These are phyloP conservation scores for Lineus longissimus DNA, from an alignment of 1,140 invertebrate species.

Conservation along the genomic window DNA sequence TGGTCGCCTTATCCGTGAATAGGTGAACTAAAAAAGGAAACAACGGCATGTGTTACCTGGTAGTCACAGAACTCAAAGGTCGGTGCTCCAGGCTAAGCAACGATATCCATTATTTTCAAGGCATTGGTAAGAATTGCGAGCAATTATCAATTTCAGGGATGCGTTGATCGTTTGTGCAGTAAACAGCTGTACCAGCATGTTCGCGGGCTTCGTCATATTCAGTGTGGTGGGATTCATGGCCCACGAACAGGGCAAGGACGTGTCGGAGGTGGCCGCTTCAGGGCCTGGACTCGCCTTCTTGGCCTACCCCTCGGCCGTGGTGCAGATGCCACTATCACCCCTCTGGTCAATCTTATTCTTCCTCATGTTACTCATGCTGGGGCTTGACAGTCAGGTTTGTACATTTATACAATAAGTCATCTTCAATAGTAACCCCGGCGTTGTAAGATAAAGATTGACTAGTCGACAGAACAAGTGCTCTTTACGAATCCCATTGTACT, in stretches of 20 bases:
- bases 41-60: no score
- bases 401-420: background rate
- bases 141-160: slow-evolving; percentile 64
- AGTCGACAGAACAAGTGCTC: background rate
- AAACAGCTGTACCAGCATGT: slow-evolving; percentile 94
- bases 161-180: slow-evolving; percentile 89
- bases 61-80: no score
- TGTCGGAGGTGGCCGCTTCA: slow-evolving; percentile 42
- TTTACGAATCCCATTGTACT: no score
- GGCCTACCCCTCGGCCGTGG: slow-evolving; percentile 92
- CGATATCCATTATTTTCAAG: no score
- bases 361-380: slow-evolving; percentile 91
- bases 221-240: slow-evolving; percentile 79
- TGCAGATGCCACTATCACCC: slow-evolving; percentile 88
- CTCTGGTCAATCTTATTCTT: slow-evolving; percentile 97
- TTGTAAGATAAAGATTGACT: background rate
- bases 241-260: slow-evolving; percentile 36
- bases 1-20: no score
- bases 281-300: slow-evolving; percentile 95
- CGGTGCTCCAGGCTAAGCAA: no score
- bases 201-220: slow-evolving; percentile 96
- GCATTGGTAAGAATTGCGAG: no score
- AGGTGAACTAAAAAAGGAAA: no score
- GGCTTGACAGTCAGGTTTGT: slow-evolving; percentile 81
- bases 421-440: background rate